Conservation (phyloP, 2,888 invertebrate genomes). For the Rhagonycha fulva region DNA sequence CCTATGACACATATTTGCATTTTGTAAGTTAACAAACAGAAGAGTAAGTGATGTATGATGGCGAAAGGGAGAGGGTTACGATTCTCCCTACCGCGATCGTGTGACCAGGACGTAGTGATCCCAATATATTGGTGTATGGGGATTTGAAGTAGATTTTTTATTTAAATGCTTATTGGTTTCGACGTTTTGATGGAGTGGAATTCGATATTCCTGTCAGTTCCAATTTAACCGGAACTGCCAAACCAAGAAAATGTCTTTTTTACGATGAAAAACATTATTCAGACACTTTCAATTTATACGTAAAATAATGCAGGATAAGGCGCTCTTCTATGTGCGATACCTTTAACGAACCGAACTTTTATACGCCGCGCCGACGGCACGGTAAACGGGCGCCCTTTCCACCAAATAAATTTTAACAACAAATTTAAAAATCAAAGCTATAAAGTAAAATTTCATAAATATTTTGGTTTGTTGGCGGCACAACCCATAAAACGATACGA, state of each 20-base stretch:
- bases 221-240: constrained; percentile 35
- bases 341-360: constrained; percentile 8
- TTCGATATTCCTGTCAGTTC: constrained; percentile 44
- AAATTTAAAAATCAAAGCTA: not conserved
- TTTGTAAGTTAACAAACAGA: constrained; percentile 12
- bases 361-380: not conserved
- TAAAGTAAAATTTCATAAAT: not conserved
- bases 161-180: constrained; percentile 47
- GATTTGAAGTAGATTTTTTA: constrained; percentile 43
- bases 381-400: not conserved
- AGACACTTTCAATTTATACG: constrained; percentile 30
- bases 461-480: not conserved
- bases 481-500: not conserved
- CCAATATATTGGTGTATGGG: constrained; percentile 38
- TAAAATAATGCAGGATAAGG: constrained; percentile 23
- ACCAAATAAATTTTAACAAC: not conserved
- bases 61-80: constrained; percentile 17
- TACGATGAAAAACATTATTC: constrained; percentile 29
- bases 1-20: constrained; percentile 1
- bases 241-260: constrained; percentile 28
- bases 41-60: constrained; percentile 17
- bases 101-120: constrained; percentile 23
- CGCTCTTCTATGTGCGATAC: constrained; percentile 7
- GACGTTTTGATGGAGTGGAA: constrained; percentile 48
- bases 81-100: constrained; percentile 21